These are phyloP conservation scores for Solenodon paradoxus DNA, from an alignment of 2,113 vertebrate species.

Conservation along the genomic window DNA sequence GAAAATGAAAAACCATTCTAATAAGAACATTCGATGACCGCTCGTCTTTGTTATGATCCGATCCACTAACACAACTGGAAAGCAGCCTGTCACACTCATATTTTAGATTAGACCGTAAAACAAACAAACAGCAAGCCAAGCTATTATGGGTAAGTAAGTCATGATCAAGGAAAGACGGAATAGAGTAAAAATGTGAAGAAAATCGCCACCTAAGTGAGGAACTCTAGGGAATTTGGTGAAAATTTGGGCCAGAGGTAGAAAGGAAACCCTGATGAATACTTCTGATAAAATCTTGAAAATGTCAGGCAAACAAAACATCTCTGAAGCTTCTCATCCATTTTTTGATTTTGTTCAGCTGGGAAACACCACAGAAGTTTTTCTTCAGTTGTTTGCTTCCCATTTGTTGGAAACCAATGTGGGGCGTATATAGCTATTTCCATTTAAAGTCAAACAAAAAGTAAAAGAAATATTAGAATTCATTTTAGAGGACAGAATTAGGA, in stretches of 20 bases:
- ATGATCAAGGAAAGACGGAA: neutral
- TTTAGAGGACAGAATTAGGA: neutral
- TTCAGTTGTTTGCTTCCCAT: neutral
- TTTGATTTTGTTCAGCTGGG: constrained; percentile 10
- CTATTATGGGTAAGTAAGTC: neutral
- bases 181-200: neutral
- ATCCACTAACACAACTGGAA: neutral
- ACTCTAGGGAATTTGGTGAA: neutral
- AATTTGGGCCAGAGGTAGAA: neutral
- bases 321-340: neutral
- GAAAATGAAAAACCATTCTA: accelerated
- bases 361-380: neutral
- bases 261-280: neutral
- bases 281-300: neutral
- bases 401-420: neutral
- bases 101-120: neutral
- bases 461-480: neutral
- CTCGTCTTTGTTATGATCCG: neutral
- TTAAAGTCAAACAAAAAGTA: neutral
- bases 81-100: neutral
- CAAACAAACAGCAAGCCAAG: neutral
- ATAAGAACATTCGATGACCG: neutral
- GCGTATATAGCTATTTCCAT: neutral
- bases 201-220: neutral
- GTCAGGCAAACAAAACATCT: neutral